Conservation (phyloP, 2,888 invertebrate genomes). For the Diabrotica balteata region DNA sequence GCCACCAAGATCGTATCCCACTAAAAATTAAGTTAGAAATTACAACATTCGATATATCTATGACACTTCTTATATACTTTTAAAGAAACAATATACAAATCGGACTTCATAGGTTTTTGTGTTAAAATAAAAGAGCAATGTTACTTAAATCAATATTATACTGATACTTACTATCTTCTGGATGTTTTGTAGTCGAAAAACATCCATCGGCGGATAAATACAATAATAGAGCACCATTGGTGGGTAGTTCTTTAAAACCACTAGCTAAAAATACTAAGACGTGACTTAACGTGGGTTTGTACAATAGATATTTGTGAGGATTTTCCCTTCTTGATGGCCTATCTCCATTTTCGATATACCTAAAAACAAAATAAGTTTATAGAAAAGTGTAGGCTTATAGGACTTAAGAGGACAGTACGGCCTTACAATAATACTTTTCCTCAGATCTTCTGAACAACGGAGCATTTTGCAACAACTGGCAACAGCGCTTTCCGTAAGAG, state of each 20-base stretch:
- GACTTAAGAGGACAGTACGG: too few relatives aligned
- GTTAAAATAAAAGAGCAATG: too few relatives aligned
- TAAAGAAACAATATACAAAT: too few relatives aligned
- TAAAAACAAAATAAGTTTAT: conserved; percentile 38
- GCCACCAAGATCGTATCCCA: conserved; percentile 91
- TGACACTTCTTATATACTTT: conserved; percentile 1
- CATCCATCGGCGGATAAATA: conserved; percentile 95
- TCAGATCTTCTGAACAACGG: too few relatives aligned
- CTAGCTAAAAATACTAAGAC: conserved; percentile 91
- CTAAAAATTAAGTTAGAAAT: conserved; percentile 59
- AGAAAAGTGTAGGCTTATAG: too few relatives aligned
- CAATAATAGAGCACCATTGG: conserved; percentile 87
- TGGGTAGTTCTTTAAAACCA: conserved; percentile 91
- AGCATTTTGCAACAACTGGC: too few relatives aligned
- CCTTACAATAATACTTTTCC: too few relatives aligned
- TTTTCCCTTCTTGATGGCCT: conserved; percentile 77
- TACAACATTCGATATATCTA: background rate
- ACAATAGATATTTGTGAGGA: conserved; percentile 95
- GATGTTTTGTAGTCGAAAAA: conserved; percentile 82
- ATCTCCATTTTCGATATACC: conserved; percentile 74
- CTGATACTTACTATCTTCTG: conserved; percentile 80
- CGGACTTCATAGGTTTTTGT: too few relatives aligned
- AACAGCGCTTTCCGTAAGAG: too few relatives aligned
- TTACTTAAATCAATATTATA: too few relatives aligned
- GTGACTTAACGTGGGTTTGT: conserved; percentile 93